Evolutionary conservation across 2,797 vertebrate species (phyloP).

Genomic region (Poecilia velifera): DNA sequence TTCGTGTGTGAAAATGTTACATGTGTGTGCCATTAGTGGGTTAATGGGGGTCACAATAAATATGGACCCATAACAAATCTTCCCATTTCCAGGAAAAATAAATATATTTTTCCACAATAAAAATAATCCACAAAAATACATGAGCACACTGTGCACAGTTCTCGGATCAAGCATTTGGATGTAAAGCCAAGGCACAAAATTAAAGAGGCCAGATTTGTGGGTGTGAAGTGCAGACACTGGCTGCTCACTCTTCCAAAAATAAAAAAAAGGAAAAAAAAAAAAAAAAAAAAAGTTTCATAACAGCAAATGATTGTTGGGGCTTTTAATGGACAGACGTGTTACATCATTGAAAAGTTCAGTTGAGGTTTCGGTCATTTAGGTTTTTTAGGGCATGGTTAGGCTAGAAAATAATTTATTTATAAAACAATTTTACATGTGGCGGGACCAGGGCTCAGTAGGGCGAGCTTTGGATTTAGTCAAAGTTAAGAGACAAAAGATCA

Average conservation of each 20-base stretch:
- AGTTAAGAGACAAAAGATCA: background rate
- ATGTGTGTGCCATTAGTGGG: conserved; percentile 33
- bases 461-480: background rate
- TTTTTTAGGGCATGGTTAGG: background rate
- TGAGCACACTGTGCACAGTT: conserved; percentile 40
- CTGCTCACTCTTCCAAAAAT: conserved; percentile 23
- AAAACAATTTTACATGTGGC: background rate
- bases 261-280: conserved; percentile 4
- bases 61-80: conserved; percentile 61
- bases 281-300: conserved; percentile 29
- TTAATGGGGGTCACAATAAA: conserved; percentile 62
- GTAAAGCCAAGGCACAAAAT: conserved; percentile 53
- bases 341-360: conserved; percentile 10
- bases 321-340: conserved; percentile 16
- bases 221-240: conserved; percentile 56
- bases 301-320: background rate
- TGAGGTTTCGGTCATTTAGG: background rate
- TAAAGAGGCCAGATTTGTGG: conserved; percentile 60
- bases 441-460: background rate
- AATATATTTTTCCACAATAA: conserved; percentile 77
- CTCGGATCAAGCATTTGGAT: conserved; percentile 44
- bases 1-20: conserved; percentile 38
- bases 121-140: conserved; percentile 72
- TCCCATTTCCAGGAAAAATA: conserved; percentile 71
- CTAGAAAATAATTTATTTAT: background rate